Base-by-base conservation (phyloP, 2,113 vertebrate genomes). In the Actinemys pallida region DNA sequence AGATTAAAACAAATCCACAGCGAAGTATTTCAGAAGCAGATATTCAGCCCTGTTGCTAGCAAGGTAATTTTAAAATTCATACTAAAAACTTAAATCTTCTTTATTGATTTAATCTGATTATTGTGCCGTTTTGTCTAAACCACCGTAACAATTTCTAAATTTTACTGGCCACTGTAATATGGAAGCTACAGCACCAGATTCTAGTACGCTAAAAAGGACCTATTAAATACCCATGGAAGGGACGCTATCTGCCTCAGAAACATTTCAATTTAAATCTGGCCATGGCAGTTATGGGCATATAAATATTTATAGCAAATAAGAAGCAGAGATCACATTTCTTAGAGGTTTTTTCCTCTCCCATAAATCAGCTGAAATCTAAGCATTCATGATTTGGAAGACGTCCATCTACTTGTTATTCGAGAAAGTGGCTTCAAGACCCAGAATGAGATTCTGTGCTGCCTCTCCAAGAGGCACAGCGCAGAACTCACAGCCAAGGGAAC, bases 21-120 rank as follows among this genome's bases (percentile, higher is more conserved):
- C 62, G 76, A 88, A 81, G 52, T 19, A 89, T 85, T 93, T 93
- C 91, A 92, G 86, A 94, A 52, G 20, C 50, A 42, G 78, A 49
- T 29, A 93, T 72, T 79, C 39, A 82, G 50, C 59, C 53, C 69
- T 39, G 31, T 29, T 82, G n/a, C 83, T 49, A 85, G 72, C 27
- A 83, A 83, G 76, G 76, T 22, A 87, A 90, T 69, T 78, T 86
- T 8, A 0, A 52, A 78, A 92, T 84, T 80, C 97, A 94, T 82
- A 94, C 14, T 3, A 81, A 49, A 81, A 49, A 86, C 57, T 78
- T 88, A 86, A 92, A 59, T 82, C 2, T 83, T 84, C 65, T 86
- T 90, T 93, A 89, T 92, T 85, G 93, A 97, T 91, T 87, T 54
- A 42, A 95, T 96, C 87, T 49, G 19, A 82, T 91, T 95, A 92